phyloP scores from a whole-genome alignment of 2,113 vertebrate species.

The Syrrhaptes paradoxus region DNA sequence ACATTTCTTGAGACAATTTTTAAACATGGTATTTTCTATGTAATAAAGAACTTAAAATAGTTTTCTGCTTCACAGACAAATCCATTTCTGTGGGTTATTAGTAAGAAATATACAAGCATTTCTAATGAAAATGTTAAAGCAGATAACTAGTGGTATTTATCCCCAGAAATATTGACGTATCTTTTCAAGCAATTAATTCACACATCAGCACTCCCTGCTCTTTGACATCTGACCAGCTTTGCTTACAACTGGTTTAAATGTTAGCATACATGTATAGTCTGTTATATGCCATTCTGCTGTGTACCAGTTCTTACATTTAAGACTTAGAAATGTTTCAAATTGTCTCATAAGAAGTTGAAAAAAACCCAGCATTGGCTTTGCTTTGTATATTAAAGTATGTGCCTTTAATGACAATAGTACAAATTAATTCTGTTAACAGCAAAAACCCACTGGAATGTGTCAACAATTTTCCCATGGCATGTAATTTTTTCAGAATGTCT shows the following conservation, averaged over 20 bases:
- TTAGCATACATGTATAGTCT: background rate
- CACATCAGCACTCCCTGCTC: background rate
- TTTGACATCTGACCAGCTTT: background rate
- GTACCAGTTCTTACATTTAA: background rate
- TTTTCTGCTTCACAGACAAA: background rate
- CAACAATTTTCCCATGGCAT: background rate
- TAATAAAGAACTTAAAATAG: background rate
- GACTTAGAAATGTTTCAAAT: background rate
- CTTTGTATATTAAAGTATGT: background rate
- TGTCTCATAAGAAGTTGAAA: background rate
- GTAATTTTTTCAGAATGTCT: background rate
- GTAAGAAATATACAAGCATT: background rate
- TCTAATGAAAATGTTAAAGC: background rate
- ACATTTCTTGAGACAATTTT: background rate
- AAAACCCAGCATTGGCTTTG: background rate
- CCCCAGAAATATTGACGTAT: background rate
- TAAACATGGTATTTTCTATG: background rate
- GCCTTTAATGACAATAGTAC: background rate
- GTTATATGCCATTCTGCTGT: background rate
- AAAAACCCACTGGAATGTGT: background rate
- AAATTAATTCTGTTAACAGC: background rate
- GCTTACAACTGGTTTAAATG: background rate
- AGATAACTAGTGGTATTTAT: background rate
- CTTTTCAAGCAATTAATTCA: background rate
- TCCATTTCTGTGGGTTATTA: background rate